A percentile compares a stretch with the other conserved stretches of the same genome.
phyloP scores from a whole-genome alignment of 2,888 invertebrate genomes.

The Rotaria magnacalcarata region DNA sequence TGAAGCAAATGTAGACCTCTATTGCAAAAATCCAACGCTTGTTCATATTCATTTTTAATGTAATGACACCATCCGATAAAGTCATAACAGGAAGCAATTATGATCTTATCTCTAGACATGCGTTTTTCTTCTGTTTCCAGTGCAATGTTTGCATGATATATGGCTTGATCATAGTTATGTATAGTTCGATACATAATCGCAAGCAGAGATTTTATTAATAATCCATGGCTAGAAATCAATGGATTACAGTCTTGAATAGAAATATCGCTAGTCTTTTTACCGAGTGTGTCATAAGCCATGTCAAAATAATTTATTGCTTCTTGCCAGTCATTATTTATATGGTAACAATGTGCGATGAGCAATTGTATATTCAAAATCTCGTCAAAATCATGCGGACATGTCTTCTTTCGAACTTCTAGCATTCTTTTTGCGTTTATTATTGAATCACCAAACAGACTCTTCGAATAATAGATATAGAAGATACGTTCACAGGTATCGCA shows the following conservation, averaged over 20 bases:
- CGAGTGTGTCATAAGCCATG: background rate
- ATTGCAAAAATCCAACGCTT: background rate
- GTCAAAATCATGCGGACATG: background rate
- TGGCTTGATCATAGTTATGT: background rate
- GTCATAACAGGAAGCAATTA: background rate
- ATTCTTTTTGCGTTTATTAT: background rate
- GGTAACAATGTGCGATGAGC: background rate
- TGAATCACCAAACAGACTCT: background rate
- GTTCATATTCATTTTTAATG: background rate
- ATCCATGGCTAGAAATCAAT: background rate
- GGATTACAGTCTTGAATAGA: background rate
- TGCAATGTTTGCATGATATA: background rate
- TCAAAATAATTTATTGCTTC: conserved; percentile 2
- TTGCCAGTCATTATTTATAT: background rate
- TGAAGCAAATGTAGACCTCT: background rate
- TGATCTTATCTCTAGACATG: background rate
- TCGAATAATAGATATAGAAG: background rate
- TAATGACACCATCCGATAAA: conserved; percentile 11
- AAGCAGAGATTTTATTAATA: background rate
- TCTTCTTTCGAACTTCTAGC: background rate
- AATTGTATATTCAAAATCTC: background rate
- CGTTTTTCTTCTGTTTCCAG: background rate
- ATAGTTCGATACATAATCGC: background rate
- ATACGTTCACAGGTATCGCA: background rate
- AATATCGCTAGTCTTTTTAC: background rate